Base-by-base conservation (phyloP, 2,888 invertebrate genomes). In the Cremastinae sp. region DNA sequence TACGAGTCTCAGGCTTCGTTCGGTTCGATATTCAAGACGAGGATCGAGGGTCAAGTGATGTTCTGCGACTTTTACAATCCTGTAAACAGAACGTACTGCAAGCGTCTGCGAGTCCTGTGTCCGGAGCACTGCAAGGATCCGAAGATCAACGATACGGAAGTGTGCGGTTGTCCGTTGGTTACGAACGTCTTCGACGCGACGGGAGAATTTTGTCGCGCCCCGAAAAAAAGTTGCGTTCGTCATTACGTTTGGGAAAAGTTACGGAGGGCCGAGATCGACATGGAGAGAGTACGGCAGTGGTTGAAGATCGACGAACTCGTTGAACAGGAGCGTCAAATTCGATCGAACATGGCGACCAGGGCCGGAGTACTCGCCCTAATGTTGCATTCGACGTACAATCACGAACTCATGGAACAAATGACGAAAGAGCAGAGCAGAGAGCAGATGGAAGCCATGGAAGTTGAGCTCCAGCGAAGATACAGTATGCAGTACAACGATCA, bases 181-280 rank as follows among this genome's bases (percentile, higher is more conserved):
- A 93, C 93, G 0, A 94, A 96, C 84, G 95, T 96, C 0, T 98
- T 98, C 88, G 93, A 94, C 78, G 93, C 94, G 0, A 96, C 96
- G 0, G 96, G 96, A 0, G 95, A 97, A 83, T 96, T 97, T 90
- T 99, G 99, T 88, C 90, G 93, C 0, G 94, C 95, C 0, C 94
- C 97, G 0, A 98, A 98, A 89, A 97, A 98, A 89, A 94, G 93
- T 79, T 99, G 98, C 86, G 93, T 95, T 64, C 95, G 94, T 83
- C 99, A 99, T 89, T 96, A 95, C 88, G 96, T 96, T 81, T 99
- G 98, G 98, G 98, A 98, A 90, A 98, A 98, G 90, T 90, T 98
- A 78, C 92, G 98, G 0, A 90, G 98, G 14, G 98, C 98, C 0
- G 97, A 98, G 92, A 96, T 98, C 53, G 98, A 99, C 87, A 94